phyloP scores from a whole-genome alignment of 2,113 vertebrate species.

The Donacobius atricapilla region DNA sequence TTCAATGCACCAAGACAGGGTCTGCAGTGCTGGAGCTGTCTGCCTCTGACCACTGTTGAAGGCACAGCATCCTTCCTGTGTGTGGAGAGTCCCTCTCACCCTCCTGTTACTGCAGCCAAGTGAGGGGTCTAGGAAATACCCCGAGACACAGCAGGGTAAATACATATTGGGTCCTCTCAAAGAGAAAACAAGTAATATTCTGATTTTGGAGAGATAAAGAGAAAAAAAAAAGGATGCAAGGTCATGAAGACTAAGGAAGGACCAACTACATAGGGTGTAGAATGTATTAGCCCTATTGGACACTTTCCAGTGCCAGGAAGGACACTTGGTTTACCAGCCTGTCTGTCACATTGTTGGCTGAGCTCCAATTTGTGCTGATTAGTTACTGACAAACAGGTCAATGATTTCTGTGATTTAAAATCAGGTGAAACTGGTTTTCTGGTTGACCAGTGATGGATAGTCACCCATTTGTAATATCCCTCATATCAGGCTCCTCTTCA shows the following conservation, averaged over 20 bases:
- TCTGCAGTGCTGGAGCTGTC: neutral
- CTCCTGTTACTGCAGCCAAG: neutral
- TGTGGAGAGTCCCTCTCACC: neutral
- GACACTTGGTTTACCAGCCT: neutral
- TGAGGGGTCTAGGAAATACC: neutral
- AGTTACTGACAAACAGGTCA: neutral
- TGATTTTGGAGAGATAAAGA: neutral
- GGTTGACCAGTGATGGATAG: neutral
- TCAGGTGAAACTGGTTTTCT: neutral
- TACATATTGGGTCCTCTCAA: neutral
- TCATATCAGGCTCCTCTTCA: neutral
- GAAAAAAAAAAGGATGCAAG: neutral
- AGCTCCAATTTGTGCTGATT: neutral
- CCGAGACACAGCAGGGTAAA: neutral
- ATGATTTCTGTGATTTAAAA: neutral
- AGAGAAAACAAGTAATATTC: neutral
- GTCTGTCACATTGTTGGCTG: neutral
- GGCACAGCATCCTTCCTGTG: neutral
- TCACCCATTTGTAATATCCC: neutral
- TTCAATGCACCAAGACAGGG: neutral
- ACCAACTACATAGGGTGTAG: neutral
- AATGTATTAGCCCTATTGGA: neutral
- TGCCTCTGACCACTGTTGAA: rapidly evolving
- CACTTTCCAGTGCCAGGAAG: neutral
- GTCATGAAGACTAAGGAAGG: neutral